Percentiles rank a stretch among this genome's conserved stretches.
Evolutionary conservation across 1,140 invertebrate species (phyloP).

Genomic region (Tetranychus urticae): DNA sequence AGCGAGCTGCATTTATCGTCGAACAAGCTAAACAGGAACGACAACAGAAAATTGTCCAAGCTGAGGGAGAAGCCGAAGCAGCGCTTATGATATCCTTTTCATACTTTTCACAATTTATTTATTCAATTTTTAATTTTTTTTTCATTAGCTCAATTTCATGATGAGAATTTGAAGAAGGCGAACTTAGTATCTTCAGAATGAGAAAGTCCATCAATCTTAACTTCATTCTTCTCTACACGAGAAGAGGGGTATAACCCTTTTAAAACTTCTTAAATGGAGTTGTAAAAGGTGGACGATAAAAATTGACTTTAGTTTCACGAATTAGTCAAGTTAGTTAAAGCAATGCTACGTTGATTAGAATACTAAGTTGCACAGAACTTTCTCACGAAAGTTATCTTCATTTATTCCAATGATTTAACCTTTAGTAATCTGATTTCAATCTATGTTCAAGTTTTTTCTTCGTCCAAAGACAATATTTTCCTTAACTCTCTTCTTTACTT

Average conservation of each 20-base stretch:
- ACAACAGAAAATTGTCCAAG: slow-evolving; percentile 98
- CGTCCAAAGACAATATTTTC: slow-evolving; percentile 18
- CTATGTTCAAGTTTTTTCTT: not conserved
- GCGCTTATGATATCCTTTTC: slow-evolving; percentile 83
- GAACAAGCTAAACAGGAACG: slow-evolving; percentile 91
- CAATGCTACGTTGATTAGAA: too few species aligned
- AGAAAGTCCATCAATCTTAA: slow-evolving; percentile 7
- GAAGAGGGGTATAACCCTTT: not conserved
- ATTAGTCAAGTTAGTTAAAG: not conserved
- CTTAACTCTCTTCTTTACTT: slow-evolving; percentile 48
- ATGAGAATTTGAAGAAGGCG: not conserved
- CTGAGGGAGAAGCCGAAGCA: slow-evolving; percentile 96
- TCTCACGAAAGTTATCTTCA: too few species aligned
- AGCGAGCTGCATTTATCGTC: slow-evolving; percentile 89
- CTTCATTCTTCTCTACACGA: not conserved
- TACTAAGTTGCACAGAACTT: too few species aligned
- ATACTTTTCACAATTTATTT: slow-evolving; percentile 1
- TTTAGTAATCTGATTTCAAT: slow-evolving; percentile 23
- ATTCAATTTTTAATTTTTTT: not conserved
- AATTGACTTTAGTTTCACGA: not conserved
- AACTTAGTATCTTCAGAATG: not conserved
- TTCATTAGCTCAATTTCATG: not conserved
- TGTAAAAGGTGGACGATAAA: slow-evolving; percentile 8
- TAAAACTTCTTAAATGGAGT: not conserved
- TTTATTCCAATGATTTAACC: slow-evolving; percentile 1